Conservation (phyloP, 2,888 invertebrate genomes). For the Macrophya alboannulata region DNA sequence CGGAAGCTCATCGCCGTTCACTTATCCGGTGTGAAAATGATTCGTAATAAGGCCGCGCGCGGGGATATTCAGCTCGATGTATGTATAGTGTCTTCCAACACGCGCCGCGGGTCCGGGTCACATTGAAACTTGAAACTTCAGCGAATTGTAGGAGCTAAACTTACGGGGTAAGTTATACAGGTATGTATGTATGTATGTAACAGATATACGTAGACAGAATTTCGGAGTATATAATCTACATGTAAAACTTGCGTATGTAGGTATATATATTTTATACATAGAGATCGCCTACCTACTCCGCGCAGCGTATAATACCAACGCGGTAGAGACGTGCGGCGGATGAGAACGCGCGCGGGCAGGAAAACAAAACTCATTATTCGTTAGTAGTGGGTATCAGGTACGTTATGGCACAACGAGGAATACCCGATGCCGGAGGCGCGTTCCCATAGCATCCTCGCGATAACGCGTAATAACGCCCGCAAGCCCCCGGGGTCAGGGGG, state of each 20-base stretch:
- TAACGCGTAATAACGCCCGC: slow-evolving; percentile 79
- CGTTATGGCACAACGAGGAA: slow-evolving; percentile 73
- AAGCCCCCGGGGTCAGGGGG: slow-evolving; percentile 65
- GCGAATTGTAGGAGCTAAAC: not conserved
- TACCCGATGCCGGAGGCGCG: slow-evolving; percentile 70
- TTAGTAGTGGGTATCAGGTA: slow-evolving; percentile 63
- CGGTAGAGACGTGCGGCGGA: not conserved
- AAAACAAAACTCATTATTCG: slow-evolving; percentile 56
- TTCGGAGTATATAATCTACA: not conserved
- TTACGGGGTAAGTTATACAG: not conserved
- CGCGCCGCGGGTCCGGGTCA: slow-evolving; percentile 9
- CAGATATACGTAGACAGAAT: not conserved
- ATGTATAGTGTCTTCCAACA: not conserved
- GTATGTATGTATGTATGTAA: not conserved
- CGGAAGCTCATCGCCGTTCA: slow-evolving; percentile 25
- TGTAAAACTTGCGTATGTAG: not conserved
- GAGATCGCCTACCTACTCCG: too few species aligned
- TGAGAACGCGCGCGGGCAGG: slow-evolving; percentile 8
- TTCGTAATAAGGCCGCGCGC: slow-evolving; percentile 14
- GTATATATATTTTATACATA: not conserved
- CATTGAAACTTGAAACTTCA: slow-evolving; percentile 24
- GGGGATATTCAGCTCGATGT: not conserved
- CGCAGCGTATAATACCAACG: not conserved
- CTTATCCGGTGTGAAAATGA: slow-evolving; percentile 24
- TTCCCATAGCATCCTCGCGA: slow-evolving; percentile 79